phyloP scores from a whole-genome alignment of 2,888 invertebrate genomes.

The Gymnocheta viridis region DNA sequence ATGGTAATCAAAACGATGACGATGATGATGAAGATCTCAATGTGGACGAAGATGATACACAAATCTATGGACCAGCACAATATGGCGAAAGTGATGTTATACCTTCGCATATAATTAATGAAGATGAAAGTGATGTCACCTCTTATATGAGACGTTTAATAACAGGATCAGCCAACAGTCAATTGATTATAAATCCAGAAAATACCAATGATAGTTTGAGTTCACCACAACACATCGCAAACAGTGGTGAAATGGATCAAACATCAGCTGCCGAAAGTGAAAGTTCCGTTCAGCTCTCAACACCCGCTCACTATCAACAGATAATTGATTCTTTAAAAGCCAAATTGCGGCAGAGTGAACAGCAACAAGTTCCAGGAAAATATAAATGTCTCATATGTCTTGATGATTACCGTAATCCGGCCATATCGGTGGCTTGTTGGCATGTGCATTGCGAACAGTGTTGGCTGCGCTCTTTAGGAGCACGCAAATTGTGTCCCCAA shows the following conservation, averaged over 20 bases:
- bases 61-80: constrained; percentile 92
- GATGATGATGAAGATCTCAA: constrained; percentile 88
- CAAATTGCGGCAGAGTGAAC: constrained; percentile 89
- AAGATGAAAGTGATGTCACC: constrained; percentile 76
- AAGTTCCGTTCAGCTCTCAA: constrained; percentile 59
- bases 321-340: constrained; percentile 89
- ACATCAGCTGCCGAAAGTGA: constrained; percentile 10
- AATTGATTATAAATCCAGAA: constrained; percentile 10
- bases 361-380: constrained; percentile 84
- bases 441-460: constrained; percentile 96
- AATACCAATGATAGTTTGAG: constrained; percentile 37
- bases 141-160: constrained; percentile 79
- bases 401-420: constrained; percentile 92
- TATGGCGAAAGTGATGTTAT: constrained; percentile 89
- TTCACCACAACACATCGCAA: constrained; percentile 13
- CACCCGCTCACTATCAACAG: constrained; percentile 73
- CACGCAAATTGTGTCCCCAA: constrained; percentile 96
- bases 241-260: constrained; percentile 30
- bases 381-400: constrained; percentile 95
- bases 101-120: constrained; percentile 81
- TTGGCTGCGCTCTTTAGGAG: constrained; percentile 88
- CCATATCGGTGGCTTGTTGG: constrained; percentile 97
- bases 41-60: constrained; percentile 93
- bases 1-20: constrained; percentile 73
- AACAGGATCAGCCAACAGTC: constrained; percentile 71